Base-by-base conservation (phyloP, 2,888 invertebrate species). In the Chloroclystis v-ata region DNA sequence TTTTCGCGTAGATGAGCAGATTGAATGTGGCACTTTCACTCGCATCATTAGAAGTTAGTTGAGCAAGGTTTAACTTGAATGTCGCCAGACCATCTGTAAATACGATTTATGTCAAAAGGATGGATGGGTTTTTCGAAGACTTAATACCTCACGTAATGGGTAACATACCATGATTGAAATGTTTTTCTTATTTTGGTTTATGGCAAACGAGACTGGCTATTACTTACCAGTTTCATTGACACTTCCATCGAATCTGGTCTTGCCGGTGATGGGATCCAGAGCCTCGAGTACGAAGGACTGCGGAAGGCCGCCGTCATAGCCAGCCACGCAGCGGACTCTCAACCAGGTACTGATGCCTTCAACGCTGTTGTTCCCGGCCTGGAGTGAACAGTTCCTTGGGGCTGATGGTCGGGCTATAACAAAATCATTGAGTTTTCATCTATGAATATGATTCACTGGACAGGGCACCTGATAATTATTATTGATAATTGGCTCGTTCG, bases 301-400 rank as follows among this genome's bases (percentile, higher is more conserved):
- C 30, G 94, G 94, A 48, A 97, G 89, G 0, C 97, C 97, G 1
- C 97, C 96, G 69, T 97, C 96, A 75, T 96, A 96, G 33, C 96
- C 97, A 0, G 94, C 91, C 49, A 94, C 91, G 77, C 97, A 97
- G 64, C 95, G 94, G 49, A 97, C 92, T 67, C 94, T 93, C 67
- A 97, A 82, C 87, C 89, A 81, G 32, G 61, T 67, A 9, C 63
- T 72, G 9, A 65, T 60, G 4, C 75, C 75, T 61, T 89, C 88
- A 57, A 83, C 73, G 68, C 87, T 80, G 70, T 86, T 74, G 61
- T 82, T 83, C 40, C 89, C 80, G 37, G 93, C 91, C 66, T 93
- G 92, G 32, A 96, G 89, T 14, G 96, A 95, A 78, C 97, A 97
- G 84, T 97, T 97, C 57, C 93, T 92, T 58, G 96, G 89, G 1